A percentile compares a stretch with the other conserved stretches of the same genome.
Conservation (phyloP, 2,113 vertebrate genomes). For the Pyxicephalus adspersus region DNA sequence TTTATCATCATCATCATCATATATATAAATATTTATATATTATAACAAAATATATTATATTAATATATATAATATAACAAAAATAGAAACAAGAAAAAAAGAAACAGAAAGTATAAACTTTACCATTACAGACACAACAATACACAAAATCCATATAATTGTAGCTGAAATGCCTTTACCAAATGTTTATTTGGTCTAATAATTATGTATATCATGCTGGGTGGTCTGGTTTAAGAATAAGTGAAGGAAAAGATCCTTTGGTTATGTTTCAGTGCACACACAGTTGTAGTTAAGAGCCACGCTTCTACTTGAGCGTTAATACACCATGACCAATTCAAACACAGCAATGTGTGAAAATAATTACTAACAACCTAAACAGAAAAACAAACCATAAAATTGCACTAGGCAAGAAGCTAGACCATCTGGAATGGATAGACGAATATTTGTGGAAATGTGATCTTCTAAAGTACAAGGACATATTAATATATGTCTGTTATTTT, state of each 20-base stretch:
- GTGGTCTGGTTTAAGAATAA: neutral
- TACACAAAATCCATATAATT: neutral
- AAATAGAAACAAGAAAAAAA: too few relatives aligned
- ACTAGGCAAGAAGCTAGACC: neutral
- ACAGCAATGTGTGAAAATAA: neutral
- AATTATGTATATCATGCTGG: neutral
- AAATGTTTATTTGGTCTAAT: conserved; percentile 3
- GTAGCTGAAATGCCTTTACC: neutral
- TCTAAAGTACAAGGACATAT: too few relatives aligned
- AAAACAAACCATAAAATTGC: neutral
- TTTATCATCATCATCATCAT: too few relatives aligned
- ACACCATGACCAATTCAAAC: neutral
- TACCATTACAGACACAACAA: neutral
- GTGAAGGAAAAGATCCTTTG: neutral
- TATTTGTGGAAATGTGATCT: too few relatives aligned
- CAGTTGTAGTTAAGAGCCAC: neutral
- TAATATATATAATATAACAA: too few relatives aligned
- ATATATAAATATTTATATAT: too few relatives aligned
- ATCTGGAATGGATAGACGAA: too few relatives aligned
- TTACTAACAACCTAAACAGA: neutral
- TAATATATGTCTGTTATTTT: too few relatives aligned
- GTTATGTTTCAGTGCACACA: too few relatives aligned
- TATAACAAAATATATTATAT: too few relatives aligned
- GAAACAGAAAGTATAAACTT: too few relatives aligned
- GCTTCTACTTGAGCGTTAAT: neutral